Evolutionary conservation across 2,888 invertebrate species (phyloP), one percentile per base, ranked within the genome.

Genomic region (Cactoblastis cactorum): DNA sequence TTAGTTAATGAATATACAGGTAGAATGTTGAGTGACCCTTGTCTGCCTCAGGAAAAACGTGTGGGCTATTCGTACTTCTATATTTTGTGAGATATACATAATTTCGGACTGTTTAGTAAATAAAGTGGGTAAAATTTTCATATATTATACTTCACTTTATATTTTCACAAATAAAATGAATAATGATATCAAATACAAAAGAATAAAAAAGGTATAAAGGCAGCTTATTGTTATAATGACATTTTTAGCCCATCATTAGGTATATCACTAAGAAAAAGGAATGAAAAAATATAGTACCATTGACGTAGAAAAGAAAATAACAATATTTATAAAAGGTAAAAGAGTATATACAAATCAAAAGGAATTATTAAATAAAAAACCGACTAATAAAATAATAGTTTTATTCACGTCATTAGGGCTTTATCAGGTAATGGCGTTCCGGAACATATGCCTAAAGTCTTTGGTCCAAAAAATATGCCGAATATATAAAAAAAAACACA

Each of bases 1-100:
- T 11, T 22, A 33, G 18, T 28, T 49, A 65, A 64, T 69, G 66
- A 43, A 38, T 49, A 32, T 46, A 43, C 15, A 18, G 18, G 33
- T 37, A 41, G 41, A 49, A 49, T 49, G 41, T 49, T 19, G 4
- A 41, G 28, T 49, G 24, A 43, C 43, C 43, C 43, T 43, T 15
- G 9, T 14, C 38, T 38, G 38, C 38, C 11, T 18, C 18, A 38
- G 18, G 15, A 43, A 43, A 28, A 12, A 9, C 17, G 5, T 41
- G 14, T 24, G 41, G 3, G 1, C 22, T 41, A 41, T 28, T 28
- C 9, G 28, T 6, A 28, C 28, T 4, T 28, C 5, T 3, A 22
- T 22, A 3, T 22, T 3, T 5, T 22, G 22, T 22, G 22, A 9
- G n/a, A 28, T 1, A 28, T 28, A 28, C 3, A 3, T 28, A 6